Evolutionary conservation across 2,888 invertebrate species (phyloP).

Genomic region (Eristalis intricaria): DNA sequence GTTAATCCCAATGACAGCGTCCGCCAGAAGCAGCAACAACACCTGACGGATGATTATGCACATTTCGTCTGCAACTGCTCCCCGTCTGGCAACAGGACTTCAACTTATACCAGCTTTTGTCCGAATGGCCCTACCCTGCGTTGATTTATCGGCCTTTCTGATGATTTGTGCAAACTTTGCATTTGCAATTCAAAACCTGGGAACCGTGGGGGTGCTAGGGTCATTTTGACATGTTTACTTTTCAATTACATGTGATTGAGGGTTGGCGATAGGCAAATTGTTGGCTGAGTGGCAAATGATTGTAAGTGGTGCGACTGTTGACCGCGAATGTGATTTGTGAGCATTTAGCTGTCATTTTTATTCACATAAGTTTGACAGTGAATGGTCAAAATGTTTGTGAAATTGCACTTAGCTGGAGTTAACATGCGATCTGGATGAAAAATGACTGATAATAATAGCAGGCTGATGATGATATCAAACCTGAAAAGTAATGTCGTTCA

Average conservation of each 20-base stretch:
- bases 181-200: conserved; percentile 5
- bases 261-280: conserved; percentile 51
- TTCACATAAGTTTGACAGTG: neutral
- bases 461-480: too few species aligned
- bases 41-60: conserved; percentile 16
- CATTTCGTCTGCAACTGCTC: conserved; percentile 13
- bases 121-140: neutral
- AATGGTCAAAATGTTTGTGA: neutral
- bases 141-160: conserved; percentile 25
- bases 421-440: neutral
- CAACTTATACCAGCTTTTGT: conserved; percentile 44
- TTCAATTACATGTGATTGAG: conserved; percentile 32
- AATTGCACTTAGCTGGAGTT: too few species aligned
- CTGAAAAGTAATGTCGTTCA: too few species aligned
- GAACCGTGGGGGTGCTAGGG: neutral
- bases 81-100: neutral
- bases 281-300: conserved; percentile 44
- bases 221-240: conserved; percentile 2
- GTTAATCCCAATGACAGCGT: conserved; percentile 4
- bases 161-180: conserved; percentile 43
- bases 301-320: neutral
- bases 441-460: too few species aligned
- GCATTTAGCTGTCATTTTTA: neutral
- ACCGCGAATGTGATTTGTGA: neutral
- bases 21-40: conserved; percentile 8